phyloP scores from a whole-genome alignment of 2,888 invertebrate species.

The Hetaerina titia region DNA sequence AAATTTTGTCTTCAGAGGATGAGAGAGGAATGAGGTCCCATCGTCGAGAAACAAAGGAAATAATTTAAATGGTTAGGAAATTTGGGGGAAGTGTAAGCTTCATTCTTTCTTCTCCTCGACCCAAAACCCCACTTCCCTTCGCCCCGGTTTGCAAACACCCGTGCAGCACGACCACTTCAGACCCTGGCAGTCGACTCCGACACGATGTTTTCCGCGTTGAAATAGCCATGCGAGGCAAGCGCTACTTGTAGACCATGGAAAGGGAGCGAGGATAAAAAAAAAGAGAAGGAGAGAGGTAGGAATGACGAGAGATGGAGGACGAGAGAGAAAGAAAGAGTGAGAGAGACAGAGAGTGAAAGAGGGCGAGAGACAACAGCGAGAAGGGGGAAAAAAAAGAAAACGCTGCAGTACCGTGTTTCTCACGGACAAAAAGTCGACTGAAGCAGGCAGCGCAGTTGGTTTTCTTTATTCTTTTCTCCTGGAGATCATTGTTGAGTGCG shows the following conservation, averaged over 20 bases:
- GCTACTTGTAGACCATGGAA: background rate
- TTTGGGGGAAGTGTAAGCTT: background rate
- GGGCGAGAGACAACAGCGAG: background rate
- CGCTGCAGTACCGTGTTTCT: background rate
- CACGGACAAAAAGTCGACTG: conserved; percentile 24
- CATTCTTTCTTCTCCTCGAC: background rate
- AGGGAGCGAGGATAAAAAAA: background rate
- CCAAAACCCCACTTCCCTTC: background rate
- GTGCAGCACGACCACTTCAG: background rate
- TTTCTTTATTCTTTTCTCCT: background rate
- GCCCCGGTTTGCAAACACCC: background rate
- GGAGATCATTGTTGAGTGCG: background rate
- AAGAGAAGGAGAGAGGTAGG: background rate
- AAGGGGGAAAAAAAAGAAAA: background rate
- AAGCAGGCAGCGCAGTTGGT: background rate
- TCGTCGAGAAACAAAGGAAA: background rate
- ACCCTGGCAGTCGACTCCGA: background rate
- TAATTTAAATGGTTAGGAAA: background rate
- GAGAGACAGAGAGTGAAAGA: background rate
- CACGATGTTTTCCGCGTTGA: background rate
- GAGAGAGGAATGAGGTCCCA: background rate
- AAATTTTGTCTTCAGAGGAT: no score
- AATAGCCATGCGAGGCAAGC: background rate
- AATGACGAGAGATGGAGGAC: background rate
- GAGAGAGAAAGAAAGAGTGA: background rate